Conservation (phyloP, 2,797 vertebrate species). For the Xiphorhynchus erythropygius region DNA sequence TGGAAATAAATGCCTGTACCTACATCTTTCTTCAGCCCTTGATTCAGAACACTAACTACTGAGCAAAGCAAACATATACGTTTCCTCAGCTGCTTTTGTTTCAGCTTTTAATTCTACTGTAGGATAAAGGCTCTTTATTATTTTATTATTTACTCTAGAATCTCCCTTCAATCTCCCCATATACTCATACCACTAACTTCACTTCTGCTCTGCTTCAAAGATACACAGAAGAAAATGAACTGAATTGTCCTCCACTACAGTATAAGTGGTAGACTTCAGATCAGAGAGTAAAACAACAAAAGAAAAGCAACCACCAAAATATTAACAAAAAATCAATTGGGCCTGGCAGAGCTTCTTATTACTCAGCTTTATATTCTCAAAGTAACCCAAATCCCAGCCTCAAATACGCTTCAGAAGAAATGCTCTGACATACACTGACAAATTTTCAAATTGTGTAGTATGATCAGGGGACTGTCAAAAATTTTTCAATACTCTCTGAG, state of each 20-base stretch:
- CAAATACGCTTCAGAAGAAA: not conserved
- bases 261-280: not conserved
- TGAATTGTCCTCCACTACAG: not conserved
- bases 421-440: not conserved
- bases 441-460: not conserved
- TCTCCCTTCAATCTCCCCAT: not conserved
- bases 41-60: not conserved
- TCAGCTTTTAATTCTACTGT: not conserved
- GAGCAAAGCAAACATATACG: not conserved
- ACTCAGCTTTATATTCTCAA: not conserved
- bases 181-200: not conserved
- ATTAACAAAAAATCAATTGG: not conserved
- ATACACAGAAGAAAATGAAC: not conserved
- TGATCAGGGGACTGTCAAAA: not conserved
- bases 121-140: not conserved
- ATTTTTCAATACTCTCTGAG: not conserved
- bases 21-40: not conserved
- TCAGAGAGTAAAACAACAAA: not conserved
- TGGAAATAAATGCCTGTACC: not conserved
- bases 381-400: not conserved
- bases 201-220: not conserved
- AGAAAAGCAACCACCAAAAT: not conserved
- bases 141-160: not conserved
- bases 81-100: not conserved
- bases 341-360: not conserved